phyloP scores from a whole-genome alignment of 1,140 invertebrate genomes.

The Arctopsyche grandis region DNA sequence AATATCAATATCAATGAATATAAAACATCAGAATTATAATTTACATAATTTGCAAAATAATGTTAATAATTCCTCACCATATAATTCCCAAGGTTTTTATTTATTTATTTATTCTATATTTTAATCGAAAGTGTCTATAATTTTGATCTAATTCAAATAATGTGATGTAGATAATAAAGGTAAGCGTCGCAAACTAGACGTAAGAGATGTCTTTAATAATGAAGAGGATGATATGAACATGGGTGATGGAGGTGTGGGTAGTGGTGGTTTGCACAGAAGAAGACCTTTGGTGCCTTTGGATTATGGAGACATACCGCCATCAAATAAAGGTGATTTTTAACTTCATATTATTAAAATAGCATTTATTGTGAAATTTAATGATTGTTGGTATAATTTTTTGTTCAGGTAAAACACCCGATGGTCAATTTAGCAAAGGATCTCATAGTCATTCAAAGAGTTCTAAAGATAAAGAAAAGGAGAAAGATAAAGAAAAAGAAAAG shows the following conservation, averaged over 20 bases:
- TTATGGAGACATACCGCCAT: slow-evolving; percentile 54
- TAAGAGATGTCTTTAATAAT: slow-evolving; percentile 91
- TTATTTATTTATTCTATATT: slow-evolving; percentile 3
- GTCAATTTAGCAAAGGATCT: slow-evolving; percentile 18
- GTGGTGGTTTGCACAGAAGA: slow-evolving; percentile 44
- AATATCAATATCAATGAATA: slow-evolving; percentile 53
- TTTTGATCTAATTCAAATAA: slow-evolving; percentile 46
- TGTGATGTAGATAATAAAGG: slow-evolving; percentile 57
- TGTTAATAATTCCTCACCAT: slow-evolving; percentile 42
- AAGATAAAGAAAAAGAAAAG: slow-evolving; percentile 68
- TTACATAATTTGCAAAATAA: slow-evolving; percentile 37
- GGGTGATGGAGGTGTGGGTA: slow-evolving; percentile 58
- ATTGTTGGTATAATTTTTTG: slow-evolving; percentile 1
- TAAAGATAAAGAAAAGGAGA: slow-evolving; percentile 61
- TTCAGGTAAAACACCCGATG: slow-evolving; percentile 24
- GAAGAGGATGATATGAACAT: slow-evolving; percentile 85
- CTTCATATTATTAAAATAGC: too few species aligned
- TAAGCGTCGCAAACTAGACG: slow-evolving; percentile 82
- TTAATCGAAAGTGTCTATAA: neutral
- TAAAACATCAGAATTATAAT: slow-evolving; percentile 50
- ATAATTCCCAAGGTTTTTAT: slow-evolving; percentile 43
- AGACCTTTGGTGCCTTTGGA: slow-evolving; percentile 50
- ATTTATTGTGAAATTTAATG: neutral
- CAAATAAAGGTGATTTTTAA: slow-evolving; percentile 20
- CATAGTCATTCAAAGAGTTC: slow-evolving; percentile 1